Evolutionary conservation across 2,113 vertebrate genomes (phyloP).

Genomic region (Cyphomyrus discorhynchus): DNA sequence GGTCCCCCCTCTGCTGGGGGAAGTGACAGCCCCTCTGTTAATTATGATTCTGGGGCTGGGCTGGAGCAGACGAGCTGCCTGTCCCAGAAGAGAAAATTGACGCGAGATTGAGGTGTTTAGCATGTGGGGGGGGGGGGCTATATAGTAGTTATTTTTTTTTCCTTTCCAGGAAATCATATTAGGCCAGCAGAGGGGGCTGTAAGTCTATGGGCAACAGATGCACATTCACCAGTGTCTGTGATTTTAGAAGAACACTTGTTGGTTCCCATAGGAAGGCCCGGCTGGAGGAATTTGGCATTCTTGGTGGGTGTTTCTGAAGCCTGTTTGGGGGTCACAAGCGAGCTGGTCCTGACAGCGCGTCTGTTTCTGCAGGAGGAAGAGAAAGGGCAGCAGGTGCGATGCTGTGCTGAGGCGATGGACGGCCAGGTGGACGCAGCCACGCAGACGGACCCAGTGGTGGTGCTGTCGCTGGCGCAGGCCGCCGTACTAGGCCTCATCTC

Average conservation of each 20-base stretch:
- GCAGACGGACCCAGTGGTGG: slow-evolving; percentile 92
- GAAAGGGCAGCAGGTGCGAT: slow-evolving; percentile 63
- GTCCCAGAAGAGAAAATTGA: neutral
- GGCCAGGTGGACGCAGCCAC: slow-evolving; percentile 86
- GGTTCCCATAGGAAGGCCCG: neutral
- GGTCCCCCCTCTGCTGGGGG: neutral
- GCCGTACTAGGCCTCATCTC: slow-evolving; percentile 89
- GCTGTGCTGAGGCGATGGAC: slow-evolving; percentile 75
- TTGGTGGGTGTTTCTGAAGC: neutral
- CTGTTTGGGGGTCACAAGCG: too few species aligned
- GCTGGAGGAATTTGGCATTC: neutral
- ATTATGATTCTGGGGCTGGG: neutral
- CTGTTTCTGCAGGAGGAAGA: slow-evolving; percentile 57
- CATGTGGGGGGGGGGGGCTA: neutral
- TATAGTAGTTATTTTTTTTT: neutral
- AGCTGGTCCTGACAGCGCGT: slow-evolving; percentile 10
- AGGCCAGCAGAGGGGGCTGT: neutral
- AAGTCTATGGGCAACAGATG: neutral
- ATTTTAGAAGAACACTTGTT: neutral
- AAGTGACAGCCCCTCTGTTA: neutral
- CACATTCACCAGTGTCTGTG: neutral
- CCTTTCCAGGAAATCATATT: neutral
- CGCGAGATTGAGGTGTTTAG: neutral
- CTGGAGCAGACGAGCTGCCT: neutral
- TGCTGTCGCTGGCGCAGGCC: slow-evolving; percentile 91